Evolutionary conservation across 53 echinoderm and acorn worm genomes (phyloP).

Genomic region (Holothuria scabra): DNA sequence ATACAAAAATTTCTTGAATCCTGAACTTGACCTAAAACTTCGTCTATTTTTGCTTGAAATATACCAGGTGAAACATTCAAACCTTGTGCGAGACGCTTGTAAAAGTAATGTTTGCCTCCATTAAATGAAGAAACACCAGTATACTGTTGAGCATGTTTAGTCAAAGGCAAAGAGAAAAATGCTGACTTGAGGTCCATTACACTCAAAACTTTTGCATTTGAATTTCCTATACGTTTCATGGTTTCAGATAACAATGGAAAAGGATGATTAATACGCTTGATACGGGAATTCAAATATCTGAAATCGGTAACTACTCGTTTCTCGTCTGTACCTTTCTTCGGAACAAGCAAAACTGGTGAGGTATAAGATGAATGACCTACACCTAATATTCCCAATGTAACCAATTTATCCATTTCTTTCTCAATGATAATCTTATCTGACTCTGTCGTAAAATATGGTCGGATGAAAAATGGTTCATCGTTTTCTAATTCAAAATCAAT

Average conservation of each 20-base stretch:
- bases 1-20: constrained; percentile 51
- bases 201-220: constrained; percentile 53
- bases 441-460: constrained; percentile 45
- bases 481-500: constrained; percentile 55
- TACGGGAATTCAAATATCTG: constrained; percentile 47
- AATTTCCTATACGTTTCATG: constrained; percentile 42
- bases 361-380: constrained; percentile 59
- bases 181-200: constrained; percentile 60
- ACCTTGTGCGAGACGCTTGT: constrained; percentile 55
- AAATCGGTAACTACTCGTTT: constrained; percentile 59
- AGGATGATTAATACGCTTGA: constrained; percentile 42
- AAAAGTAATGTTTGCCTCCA: constrained; percentile 57
- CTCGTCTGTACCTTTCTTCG: too few species aligned
- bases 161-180: constrained; percentile 46
- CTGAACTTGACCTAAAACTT: constrained; percentile 34
- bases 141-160: too few species aligned
- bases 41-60: constrained; percentile 58
- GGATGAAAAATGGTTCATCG: constrained; percentile 26
- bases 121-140: constrained; percentile 54
- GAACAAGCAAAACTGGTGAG: constrained; percentile 47
- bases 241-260: too few species aligned
- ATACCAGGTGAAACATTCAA: constrained; percentile 51
- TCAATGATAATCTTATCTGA: constrained; percentile 36
- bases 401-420: constrained; percentile 46
- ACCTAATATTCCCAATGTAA: constrained; percentile 49